These are phyloP conservation scores for Geotrupes spiniger DNA, from an alignment of 2,888 invertebrate species.

Conservation along the genomic window DNA sequence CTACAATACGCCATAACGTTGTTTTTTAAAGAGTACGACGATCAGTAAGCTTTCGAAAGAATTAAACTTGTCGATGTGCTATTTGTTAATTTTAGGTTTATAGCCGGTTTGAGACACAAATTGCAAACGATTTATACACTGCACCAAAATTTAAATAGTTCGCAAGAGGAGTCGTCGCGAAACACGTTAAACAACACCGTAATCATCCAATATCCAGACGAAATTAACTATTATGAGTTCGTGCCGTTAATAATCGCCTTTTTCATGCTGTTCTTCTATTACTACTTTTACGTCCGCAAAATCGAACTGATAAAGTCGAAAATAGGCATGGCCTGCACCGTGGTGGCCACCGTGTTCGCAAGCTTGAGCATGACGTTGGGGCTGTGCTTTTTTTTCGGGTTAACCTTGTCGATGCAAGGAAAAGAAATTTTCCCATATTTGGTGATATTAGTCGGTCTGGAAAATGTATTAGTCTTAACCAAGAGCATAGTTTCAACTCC, in stretches of 20 bases:
- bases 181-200: slow-evolving; percentile 51
- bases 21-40: slow-evolving; percentile 76
- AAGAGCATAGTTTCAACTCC: slow-evolving; percentile 93
- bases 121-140: slow-evolving; percentile 70
- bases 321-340: slow-evolving; percentile 81
- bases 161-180: slow-evolving; percentile 19
- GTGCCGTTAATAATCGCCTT: slow-evolving; percentile 84
- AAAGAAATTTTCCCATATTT: slow-evolving; percentile 95
- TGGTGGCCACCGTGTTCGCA: slow-evolving; percentile 80
- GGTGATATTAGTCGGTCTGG: slow-evolving; percentile 90
- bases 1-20: slow-evolving; percentile 89
- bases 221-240: slow-evolving; percentile 80
- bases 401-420: slow-evolving; percentile 76
- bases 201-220: slow-evolving; percentile 87
- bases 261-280: slow-evolving; percentile 82
- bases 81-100: slow-evolving; percentile 60
- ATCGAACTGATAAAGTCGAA: slow-evolving; percentile 91
- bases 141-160: slow-evolving; percentile 52
- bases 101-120: slow-evolving; percentile 70
- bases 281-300: slow-evolving; percentile 94
- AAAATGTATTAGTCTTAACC: slow-evolving; percentile 86
- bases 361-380: slow-evolving; percentile 92
- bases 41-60: slow-evolving; percentile 57
- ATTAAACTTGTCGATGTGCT: slow-evolving; percentile 1
- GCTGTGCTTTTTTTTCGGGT: slow-evolving; percentile 81